Evolutionary conservation across 1,140 invertebrate genomes (phyloP).

Genomic region (Sarcophaga peregrina): DNA sequence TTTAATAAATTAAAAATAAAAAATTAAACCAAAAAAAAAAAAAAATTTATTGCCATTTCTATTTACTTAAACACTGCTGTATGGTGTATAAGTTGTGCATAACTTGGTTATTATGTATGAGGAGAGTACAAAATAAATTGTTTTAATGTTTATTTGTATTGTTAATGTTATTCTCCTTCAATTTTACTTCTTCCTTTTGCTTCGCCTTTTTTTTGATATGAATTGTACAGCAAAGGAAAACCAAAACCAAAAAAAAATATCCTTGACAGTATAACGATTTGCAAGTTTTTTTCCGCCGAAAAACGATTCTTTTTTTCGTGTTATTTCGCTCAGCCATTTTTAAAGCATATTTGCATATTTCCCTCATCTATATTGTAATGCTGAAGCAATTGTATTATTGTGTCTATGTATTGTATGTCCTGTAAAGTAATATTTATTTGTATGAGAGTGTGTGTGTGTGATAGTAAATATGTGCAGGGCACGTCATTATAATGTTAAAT

Average conservation of each 20-base stretch:
- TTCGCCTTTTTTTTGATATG: neutral
- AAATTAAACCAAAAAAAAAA: too few relatives aligned
- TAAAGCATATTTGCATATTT: conserved; percentile 13
- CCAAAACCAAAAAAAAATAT: neutral
- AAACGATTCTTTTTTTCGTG: neutral
- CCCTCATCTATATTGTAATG: conserved; percentile 24
- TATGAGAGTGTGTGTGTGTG: too few relatives aligned
- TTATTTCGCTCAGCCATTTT: neutral
- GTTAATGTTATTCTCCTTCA: conserved; percentile 17
- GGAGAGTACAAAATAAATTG: neutral
- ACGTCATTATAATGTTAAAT: conserved; percentile 13
- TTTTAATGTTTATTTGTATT: conserved; percentile 8
- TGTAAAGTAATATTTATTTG: too few relatives aligned
- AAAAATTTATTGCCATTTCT: too few relatives aligned
- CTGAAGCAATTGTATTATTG: neutral
- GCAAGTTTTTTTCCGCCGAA: neutral
- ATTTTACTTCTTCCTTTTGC: neutral
- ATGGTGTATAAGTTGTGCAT: neutral
- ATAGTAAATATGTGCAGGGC: too few relatives aligned
- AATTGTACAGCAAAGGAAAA: neutral
- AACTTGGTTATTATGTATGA: neutral
- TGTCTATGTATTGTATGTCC: too few relatives aligned
- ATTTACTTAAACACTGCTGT: too few relatives aligned
- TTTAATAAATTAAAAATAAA: too few relatives aligned
- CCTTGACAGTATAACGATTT: conserved; percentile 1